Conservation (phyloP, 2,113 vertebrate genomes). For the Hucho hucho region DNA sequence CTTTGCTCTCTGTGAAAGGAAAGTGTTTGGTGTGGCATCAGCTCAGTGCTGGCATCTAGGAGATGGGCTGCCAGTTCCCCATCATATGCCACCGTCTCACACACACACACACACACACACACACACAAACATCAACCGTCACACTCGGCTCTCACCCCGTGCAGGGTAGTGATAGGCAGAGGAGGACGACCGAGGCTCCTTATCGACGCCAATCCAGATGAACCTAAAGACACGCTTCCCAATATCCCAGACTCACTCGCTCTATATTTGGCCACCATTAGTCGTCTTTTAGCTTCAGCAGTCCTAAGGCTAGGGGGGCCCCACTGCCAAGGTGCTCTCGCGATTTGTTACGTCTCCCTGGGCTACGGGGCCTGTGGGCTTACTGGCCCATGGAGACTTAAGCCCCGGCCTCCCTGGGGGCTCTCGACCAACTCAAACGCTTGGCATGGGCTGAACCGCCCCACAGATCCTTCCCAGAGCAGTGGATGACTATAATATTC, state of each 20-base stretch:
- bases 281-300: slow-evolving; percentile 67
- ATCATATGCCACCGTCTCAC: slow-evolving; percentile 49
- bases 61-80: slow-evolving; percentile 62
- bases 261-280: slow-evolving; percentile 72
- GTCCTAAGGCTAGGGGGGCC: slow-evolving; percentile 66
- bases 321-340: slow-evolving; percentile 71
- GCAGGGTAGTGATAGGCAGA: slow-evolving; percentile 73
- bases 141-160: slow-evolving; percentile 60
- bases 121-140: slow-evolving; percentile 1
- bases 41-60: slow-evolving; percentile 71
- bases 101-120: slow-evolving; percentile 17
- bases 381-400: slow-evolving; percentile 78
- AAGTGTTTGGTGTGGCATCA: slow-evolving; percentile 71
- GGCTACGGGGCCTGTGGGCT: slow-evolving; percentile 69
- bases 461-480: slow-evolving; percentile 69
- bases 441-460: slow-evolving; percentile 68
- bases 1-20: slow-evolving; percentile 59
- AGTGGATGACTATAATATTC: slow-evolving; percentile 75
- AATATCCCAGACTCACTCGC: slow-evolving; percentile 67
- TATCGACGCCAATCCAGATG: slow-evolving; percentile 81
- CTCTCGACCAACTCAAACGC: slow-evolving; percentile 71
- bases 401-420: slow-evolving; percentile 69
- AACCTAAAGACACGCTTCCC: slow-evolving; percentile 74
- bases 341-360: slow-evolving; percentile 72
- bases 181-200: slow-evolving; percentile 69